phyloP scores from a whole-genome alignment of 2,888 invertebrate genomes.

The Limnephilus rhombicus region DNA sequence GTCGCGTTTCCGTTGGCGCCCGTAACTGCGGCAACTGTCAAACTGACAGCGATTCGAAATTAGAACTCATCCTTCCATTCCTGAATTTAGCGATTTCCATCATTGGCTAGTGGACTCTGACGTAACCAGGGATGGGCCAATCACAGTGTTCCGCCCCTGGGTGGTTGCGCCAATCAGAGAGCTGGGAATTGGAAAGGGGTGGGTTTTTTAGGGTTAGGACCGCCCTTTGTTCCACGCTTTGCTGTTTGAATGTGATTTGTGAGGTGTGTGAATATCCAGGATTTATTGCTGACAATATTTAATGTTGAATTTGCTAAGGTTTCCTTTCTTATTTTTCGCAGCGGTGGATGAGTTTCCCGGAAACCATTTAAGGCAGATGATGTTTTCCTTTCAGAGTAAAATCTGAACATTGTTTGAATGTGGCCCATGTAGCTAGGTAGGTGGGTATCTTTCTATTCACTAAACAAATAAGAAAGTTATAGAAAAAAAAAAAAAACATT shows the following conservation, averaged over 20 bases:
- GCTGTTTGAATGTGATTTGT: slow-evolving; percentile 51
- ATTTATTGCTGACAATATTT: slow-evolving; percentile 46
- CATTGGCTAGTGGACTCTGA: slow-evolving; percentile 20
- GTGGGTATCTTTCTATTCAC: neutral
- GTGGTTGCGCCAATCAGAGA: slow-evolving; percentile 23
- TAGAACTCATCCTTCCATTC: slow-evolving; percentile 45
- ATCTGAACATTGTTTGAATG: neutral
- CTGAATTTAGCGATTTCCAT: neutral
- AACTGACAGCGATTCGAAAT: slow-evolving; percentile 55
- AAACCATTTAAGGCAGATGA: neutral
- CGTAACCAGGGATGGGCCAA: slow-evolving; percentile 43
- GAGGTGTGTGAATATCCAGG: slow-evolving; percentile 35
- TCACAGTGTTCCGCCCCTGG: slow-evolving; percentile 41
- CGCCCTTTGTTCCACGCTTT: slow-evolving; percentile 27
- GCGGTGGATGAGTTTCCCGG: neutral
- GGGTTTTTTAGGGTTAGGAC: slow-evolving; percentile 36
- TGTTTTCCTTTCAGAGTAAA: neutral
- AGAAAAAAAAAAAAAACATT: no score
- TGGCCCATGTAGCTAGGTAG: neutral
- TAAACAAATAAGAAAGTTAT: neutral
- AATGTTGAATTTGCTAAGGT: slow-evolving; percentile 15
- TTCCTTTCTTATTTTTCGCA: slow-evolving; percentile 23
- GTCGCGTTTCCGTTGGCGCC: slow-evolving; percentile 41
- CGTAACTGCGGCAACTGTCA: slow-evolving; percentile 50
- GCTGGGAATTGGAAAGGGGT: neutral